phyloP scores from a whole-genome alignment of 2,888 invertebrate species.

The Mesorhabditis belari region DNA sequence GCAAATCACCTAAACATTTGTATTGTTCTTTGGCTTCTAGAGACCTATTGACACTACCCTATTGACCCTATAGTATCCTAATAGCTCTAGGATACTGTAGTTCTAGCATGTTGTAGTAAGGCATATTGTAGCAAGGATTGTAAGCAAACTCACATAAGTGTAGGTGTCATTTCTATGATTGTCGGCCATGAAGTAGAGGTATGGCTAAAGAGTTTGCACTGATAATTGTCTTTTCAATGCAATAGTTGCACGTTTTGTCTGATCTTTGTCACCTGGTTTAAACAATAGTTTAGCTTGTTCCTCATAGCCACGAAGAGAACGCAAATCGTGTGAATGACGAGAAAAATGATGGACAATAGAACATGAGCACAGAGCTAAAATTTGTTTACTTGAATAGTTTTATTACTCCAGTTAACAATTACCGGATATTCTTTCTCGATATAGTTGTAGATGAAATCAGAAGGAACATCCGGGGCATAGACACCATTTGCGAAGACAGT shows the following conservation, averaged over 20 bases:
- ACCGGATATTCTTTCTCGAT: conserved; percentile 15
- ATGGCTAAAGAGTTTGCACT: neutral
- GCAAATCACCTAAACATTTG: conserved; percentile 17
- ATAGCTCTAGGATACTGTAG: too few relatives aligned
- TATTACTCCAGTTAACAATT: neutral
- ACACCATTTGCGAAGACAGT: conserved; percentile 28
- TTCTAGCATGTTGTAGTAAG: too few relatives aligned
- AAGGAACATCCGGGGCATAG: conserved; percentile 23
- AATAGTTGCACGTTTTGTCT: neutral
- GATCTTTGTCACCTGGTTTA: neutral
- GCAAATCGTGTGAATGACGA: neutral
- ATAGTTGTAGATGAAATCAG: conserved; percentile 27
- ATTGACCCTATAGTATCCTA: too few relatives aligned
- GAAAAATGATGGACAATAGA: neutral
- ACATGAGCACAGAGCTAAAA: neutral
- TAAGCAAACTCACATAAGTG: too few relatives aligned
- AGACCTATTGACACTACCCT: conserved; percentile 18
- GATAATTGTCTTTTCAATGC: neutral
- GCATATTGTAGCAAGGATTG: too few relatives aligned
- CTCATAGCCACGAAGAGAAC: too few relatives aligned
- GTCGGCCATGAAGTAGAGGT: conserved; percentile 11
- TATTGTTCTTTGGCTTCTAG: too few relatives aligned
- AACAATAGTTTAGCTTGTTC: too few relatives aligned
- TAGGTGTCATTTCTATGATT: conserved; percentile 31
- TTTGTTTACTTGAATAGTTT: neutral